These are phyloP conservation scores for Chinchilla lanigera DNA, from an alignment of 2,113 vertebrate species.

Conservation along the genomic window DNA sequence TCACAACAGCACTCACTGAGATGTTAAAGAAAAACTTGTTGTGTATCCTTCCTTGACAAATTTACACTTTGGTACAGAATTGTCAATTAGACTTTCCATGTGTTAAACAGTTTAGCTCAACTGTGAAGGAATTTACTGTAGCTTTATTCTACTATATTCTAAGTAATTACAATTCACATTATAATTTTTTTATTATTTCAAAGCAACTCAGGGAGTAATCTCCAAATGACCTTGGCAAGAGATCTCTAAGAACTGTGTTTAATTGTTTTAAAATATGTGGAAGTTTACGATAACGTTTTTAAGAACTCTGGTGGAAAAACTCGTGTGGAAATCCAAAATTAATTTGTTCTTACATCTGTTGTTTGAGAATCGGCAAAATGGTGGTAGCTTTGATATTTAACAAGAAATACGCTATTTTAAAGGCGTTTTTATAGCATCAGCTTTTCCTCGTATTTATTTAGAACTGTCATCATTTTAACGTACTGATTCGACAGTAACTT, in stretches of 20 bases:
- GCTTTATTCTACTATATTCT: conserved; percentile 83
- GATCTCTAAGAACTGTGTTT: conserved; percentile 76
- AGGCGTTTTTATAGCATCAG: background rate
- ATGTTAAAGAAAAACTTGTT: conserved; percentile 87
- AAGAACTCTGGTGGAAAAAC: conserved; percentile 70
- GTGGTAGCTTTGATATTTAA: conserved; percentile 61
- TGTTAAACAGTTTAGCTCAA: conserved; percentile 88
- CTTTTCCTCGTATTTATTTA: background rate
- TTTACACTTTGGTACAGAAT: conserved; percentile 87
- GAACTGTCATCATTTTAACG: conserved; percentile 24
- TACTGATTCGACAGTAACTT: background rate
- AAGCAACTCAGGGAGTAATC: conserved; percentile 79
- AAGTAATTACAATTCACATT: conserved; percentile 83
- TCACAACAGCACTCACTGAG: conserved; percentile 87
- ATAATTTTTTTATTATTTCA: conserved; percentile 60
- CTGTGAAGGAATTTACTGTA: conserved; percentile 87
- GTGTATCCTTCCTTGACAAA: conserved; percentile 88
- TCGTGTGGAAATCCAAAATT: conserved; percentile 58
- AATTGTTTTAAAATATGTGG: conserved; percentile 81
- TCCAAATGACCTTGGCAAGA: conserved; percentile 83
- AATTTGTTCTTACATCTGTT: conserved; percentile 67
- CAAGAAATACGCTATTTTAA: conserved; percentile 42
- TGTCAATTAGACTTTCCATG: conserved; percentile 88
- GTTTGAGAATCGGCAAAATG: conserved; percentile 46
- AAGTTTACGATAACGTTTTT: conserved; percentile 73